These are phyloP conservation scores for Lucilia cuprina DNA, from an alignment of 1,140 invertebrate species.

Conservation along the genomic window DNA sequence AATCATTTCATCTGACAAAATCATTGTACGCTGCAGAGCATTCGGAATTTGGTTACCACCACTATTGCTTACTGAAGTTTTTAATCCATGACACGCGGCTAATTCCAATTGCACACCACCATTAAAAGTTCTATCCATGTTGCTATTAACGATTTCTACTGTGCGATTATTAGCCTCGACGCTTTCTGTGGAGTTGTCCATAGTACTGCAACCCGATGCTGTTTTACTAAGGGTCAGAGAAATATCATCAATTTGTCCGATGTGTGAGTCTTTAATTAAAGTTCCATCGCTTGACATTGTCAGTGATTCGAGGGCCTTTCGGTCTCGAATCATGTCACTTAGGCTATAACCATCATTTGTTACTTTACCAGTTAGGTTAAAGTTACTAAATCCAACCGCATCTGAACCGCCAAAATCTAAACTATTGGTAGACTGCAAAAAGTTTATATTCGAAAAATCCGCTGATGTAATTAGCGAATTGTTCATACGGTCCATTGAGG, in stretches of 20 bases:
- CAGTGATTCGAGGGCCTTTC: constrained; percentile 54
- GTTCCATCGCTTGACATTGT: constrained; percentile 58
- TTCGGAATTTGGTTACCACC: no score
- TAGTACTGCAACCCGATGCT: constrained; percentile 56
- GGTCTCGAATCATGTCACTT: constrained; percentile 56
- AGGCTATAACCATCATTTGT: constrained; percentile 47
- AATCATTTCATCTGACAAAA: constrained; percentile 56
- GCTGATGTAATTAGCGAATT: constrained; percentile 60
- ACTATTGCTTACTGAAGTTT: background rate
- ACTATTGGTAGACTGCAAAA: constrained; percentile 54
- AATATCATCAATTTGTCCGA: constrained; percentile 59
- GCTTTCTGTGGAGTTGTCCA: constrained; percentile 60
- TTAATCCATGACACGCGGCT: background rate
- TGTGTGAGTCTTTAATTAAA: constrained; percentile 58
- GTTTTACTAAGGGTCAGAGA: constrained; percentile 55
- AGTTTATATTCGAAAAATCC: constrained; percentile 59
- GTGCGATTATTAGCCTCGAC: constrained; percentile 39
- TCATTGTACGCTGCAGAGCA: constrained; percentile 45
- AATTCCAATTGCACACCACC: background rate
- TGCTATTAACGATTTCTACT: constrained; percentile 5
- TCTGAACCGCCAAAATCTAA: constrained; percentile 41
- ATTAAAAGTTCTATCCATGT: background rate
- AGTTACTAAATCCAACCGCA: constrained; percentile 26
- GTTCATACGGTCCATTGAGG: constrained; percentile 53
- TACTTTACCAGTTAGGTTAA: constrained; percentile 43